Base-by-base conservation (phyloP, 35 echinoderm and acorn worm species). In the Hemicentrotus pulcherrimus region DNA sequence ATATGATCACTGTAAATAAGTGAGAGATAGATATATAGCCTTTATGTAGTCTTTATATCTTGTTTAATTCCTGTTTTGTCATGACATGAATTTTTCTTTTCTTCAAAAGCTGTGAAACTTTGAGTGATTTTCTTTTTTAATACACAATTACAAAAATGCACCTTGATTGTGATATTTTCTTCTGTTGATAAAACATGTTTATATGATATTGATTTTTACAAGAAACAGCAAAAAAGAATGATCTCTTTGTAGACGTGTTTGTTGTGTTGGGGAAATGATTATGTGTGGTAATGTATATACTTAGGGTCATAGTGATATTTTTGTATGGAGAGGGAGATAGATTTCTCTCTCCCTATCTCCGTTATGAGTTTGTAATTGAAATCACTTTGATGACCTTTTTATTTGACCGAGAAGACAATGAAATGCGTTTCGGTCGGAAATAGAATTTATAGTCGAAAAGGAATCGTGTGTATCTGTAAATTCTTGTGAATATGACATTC, bases 401-500 rank as follows among this genome's bases (percentile, higher is more conserved):
- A 33, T 13, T 90, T 90, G 88, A 41, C 32, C 22, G 86, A 41
- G 31, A 41, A 33, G 88, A 90, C 88, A 41, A 41, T 41, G 32
- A 90, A 90, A 41, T 90, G 46, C 24, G 9, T 41, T 47, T 90
- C n/a, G 88, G 46, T 47, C 45, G 88, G 32, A 47, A 90, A 90
- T 47, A 90, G 88, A 41, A 35, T 41, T 90, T 90, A 90, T 47
- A 90, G 88, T 90, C 32, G 32, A 89, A 47, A 90, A 41, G 46
- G 24, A 90, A 32, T 90, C 32, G 88, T 90, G 88, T 90, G 46
- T 93, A 31, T 93, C 91, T 93, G 91, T 93, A 93, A 32, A 93
- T 93, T 93, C 32, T 93, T 93, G 91, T 93, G 91, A 93, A 93
- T 93, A 93, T 93, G 91, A 93, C 91, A 93, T 58, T 50, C 91